Conservation (phyloP, 92 coral and sea anemone species). For the Hydrozoanthus gracilis region DNA sequence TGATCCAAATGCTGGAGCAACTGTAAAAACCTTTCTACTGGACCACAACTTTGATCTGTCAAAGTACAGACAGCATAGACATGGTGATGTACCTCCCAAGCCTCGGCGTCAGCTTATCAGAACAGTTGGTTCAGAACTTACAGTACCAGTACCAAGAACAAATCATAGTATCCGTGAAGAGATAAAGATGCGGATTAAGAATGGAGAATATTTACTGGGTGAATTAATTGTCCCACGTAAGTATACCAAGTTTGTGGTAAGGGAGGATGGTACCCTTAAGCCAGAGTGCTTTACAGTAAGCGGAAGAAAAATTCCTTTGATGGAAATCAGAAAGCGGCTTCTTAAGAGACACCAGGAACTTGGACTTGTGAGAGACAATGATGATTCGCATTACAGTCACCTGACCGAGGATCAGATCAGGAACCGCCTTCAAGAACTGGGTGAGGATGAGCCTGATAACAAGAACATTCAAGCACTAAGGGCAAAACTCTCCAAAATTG, state of each 20-base stretch:
- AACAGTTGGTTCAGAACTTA: not conserved
- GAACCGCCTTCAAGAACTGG: constrained; percentile 44
- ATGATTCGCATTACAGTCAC: constrained; percentile 22
- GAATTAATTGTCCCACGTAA: constrained; percentile 25
- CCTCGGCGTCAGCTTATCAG: not conserved
- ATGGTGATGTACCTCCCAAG: constrained; percentile 1
- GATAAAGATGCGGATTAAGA: not conserved
- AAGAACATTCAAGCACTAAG: not conserved
- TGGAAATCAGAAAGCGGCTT: constrained; percentile 32
- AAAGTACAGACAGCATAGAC: not conserved
- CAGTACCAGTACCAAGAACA: constrained; percentile 1
- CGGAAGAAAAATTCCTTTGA: constrained; percentile 39
- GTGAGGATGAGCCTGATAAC: constrained; percentile 22
- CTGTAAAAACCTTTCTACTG: not conserved
- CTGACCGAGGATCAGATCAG: constrained; percentile 12
- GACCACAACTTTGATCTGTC: constrained; percentile 20
- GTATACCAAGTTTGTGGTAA: constrained; percentile 7
- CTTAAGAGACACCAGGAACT: constrained; percentile 4
- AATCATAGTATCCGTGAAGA: not conserved
- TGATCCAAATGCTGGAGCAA: constrained; percentile 25
- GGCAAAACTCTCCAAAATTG: not conserved
- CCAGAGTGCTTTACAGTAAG: constrained; percentile 28
- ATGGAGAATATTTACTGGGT: constrained; percentile 36
- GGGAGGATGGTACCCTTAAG: constrained; percentile 20
- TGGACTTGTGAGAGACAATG: constrained; percentile 40